These are phyloP conservation scores for Halcyon leucocephala DNA, from an alignment of 2,797 vertebrate species.

Conservation along the genomic window DNA sequence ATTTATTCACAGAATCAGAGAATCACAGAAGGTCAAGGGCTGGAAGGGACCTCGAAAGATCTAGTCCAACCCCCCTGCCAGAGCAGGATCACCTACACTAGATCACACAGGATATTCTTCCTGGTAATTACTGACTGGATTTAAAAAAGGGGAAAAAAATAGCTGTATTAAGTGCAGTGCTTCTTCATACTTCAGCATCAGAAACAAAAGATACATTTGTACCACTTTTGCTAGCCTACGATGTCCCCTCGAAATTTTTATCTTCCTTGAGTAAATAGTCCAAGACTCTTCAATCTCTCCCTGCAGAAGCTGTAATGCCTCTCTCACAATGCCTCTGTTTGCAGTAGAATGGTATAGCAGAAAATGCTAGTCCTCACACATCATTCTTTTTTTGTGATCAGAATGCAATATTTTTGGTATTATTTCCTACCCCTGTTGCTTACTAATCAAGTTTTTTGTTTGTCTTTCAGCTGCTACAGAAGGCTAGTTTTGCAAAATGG, in stretches of 20 bases:
- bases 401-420: background rate
- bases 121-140: background rate
- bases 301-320: background rate
- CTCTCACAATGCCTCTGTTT: background rate
- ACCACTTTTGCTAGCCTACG: background rate
- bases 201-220: background rate
- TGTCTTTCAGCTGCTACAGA: background rate
- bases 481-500: background rate
- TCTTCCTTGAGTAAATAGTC: background rate
- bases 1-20: background rate
- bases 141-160: background rate
- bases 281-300: background rate
- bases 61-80: too few species aligned
- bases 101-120: background rate
- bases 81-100: too few species aligned
- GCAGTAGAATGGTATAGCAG: background rate
- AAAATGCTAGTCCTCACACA: background rate
- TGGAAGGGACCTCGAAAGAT: too few species aligned
- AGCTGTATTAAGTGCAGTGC: background rate
- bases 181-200: background rate
- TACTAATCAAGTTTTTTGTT: background rate
- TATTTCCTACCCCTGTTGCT: background rate
- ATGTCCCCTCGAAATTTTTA: background rate
- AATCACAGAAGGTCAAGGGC: too few species aligned
- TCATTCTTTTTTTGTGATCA: background rate